A percentile compares a stretch with the other conserved stretches of the same genome.
phyloP scores from a whole-genome alignment of 2,113 vertebrate species.

The cat (Felis catus) region DNA sequence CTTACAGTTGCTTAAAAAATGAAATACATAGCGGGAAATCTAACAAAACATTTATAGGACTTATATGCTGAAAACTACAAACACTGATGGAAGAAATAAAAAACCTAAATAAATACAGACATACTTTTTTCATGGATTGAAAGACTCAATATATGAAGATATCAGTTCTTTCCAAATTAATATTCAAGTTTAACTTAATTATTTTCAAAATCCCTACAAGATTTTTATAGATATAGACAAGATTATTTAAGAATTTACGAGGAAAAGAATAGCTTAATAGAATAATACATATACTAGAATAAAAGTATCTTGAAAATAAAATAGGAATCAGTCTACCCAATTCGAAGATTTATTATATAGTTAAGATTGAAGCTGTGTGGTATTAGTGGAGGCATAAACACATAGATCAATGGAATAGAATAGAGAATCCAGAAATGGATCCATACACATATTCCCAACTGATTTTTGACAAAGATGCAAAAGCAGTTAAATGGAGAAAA shows the following conservation, averaged over 20 bases:
- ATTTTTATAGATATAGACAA: background rate
- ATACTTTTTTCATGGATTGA: background rate
- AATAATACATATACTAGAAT: background rate
- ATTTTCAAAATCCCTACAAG: background rate
- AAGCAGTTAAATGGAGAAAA: background rate
- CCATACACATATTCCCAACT: background rate
- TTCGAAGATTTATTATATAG: background rate
- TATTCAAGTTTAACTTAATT: background rate
- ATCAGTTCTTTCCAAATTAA: background rate
- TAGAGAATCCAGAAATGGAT: background rate
- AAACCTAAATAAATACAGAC: background rate
- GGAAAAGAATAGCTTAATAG: background rate
- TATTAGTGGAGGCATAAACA: background rate
- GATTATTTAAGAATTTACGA: background rate
- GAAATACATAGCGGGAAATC: background rate
- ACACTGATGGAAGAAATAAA: background rate
- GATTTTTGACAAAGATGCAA: background rate
- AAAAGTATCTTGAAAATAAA: background rate
- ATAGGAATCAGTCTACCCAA: background rate
- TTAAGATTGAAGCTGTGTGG: background rate
- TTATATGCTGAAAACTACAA: background rate
- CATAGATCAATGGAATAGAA: background rate
- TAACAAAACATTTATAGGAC: background rate
- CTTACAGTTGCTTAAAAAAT: background rate
- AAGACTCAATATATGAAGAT: background rate